Evolutionary conservation across 2,113 vertebrate species (phyloP).

Genomic region (Calypte anna): DNA sequence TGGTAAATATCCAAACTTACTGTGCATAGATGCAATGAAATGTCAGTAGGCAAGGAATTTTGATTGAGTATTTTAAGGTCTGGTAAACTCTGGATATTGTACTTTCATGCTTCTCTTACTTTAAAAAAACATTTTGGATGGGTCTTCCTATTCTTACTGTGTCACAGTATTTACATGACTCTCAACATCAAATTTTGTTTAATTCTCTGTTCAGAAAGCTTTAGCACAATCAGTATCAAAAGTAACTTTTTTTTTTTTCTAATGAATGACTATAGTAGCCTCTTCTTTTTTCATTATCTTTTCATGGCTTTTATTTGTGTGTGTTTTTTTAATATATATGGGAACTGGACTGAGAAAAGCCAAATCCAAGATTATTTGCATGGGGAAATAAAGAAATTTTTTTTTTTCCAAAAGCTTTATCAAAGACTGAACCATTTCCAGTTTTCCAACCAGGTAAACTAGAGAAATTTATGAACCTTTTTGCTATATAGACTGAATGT

Average conservation of each 20-base stretch:
- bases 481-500: not conserved
- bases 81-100: not conserved
- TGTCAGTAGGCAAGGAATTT: slow-evolving; percentile 1
- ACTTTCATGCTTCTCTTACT: not conserved
- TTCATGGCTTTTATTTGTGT: not conserved
- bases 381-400: not conserved
- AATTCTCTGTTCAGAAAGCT: not conserved
- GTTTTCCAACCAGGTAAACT: not conserved
- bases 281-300: not conserved
- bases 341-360: not conserved
- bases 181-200: not conserved
- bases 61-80: slow-evolving; percentile 1
- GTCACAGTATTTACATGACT: not conserved
- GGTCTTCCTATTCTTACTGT: not conserved
- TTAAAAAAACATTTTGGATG: slow-evolving; percentile 26
- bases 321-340: not conserved
- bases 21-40: not conserved
- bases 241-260: not conserved
- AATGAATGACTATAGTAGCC: not conserved
- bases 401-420: not conserved
- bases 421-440: not conserved
- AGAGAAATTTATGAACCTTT: not conserved
- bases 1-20: not conserved
- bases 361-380: not conserved
- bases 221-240: not conserved